phyloP scores from a whole-genome alignment of 64 coral and sea anemone genomes.

The Montipora foliosa region DNA sequence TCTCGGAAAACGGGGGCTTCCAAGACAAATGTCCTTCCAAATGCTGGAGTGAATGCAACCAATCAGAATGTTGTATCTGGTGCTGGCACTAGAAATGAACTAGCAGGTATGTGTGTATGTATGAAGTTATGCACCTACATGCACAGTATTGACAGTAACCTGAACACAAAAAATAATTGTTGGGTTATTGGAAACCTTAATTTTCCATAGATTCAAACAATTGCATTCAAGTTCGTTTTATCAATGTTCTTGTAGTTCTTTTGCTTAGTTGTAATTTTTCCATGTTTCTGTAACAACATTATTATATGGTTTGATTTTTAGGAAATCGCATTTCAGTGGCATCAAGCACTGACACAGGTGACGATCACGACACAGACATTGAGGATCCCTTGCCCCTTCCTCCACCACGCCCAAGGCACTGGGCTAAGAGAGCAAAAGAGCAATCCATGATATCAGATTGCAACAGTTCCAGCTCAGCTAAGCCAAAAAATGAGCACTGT shows the following conservation, averaged over 20 bases:
- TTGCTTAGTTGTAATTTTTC: neutral
- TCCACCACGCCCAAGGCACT: conserved; percentile 96
- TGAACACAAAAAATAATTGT: too few species aligned
- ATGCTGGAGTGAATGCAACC: conserved; percentile 37
- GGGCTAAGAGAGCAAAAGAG: conserved; percentile 81
- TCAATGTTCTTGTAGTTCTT: too few species aligned
- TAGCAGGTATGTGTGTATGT: conserved; percentile 7
- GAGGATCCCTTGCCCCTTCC: conserved; percentile 85
- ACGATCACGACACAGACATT: conserved; percentile 78
- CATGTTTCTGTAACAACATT: too few species aligned
- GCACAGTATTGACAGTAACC: too few species aligned
- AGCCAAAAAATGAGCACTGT: neutral
- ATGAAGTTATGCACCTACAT: neutral
- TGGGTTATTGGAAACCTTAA: too few species aligned
- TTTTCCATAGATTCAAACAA: too few species aligned
- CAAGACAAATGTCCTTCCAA: conserved; percentile 34
- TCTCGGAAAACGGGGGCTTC: conserved; percentile 81
- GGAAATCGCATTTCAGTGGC: conserved; percentile 78
- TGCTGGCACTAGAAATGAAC: conserved; percentile 79
- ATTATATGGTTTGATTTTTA: conserved; percentile 1
- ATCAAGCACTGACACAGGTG: conserved; percentile 83
- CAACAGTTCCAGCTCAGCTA: neutral
- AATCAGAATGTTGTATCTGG: conserved; percentile 64
- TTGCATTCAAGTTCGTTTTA: too few species aligned
- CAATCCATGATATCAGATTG: conserved; percentile 59